A percentile compares a stretch with the other conserved stretches of the same genome.
These are phyloP conservation scores for Barnardius zonarius DNA, from an alignment of 2,113 vertebrate species.

Conservation along the genomic window DNA sequence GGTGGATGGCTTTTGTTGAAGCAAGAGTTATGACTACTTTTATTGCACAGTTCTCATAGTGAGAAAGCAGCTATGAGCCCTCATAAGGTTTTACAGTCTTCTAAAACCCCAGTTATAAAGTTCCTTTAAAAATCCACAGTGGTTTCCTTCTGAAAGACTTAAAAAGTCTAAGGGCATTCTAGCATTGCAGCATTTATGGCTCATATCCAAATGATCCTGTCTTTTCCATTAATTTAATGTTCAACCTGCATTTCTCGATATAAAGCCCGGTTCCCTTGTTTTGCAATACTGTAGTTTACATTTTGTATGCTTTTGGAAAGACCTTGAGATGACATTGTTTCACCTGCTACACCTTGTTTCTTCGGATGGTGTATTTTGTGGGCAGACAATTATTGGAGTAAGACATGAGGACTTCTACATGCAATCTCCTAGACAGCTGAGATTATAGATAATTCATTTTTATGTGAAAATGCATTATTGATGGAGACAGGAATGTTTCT, in stretches of 20 bases:
- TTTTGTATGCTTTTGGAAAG: background rate
- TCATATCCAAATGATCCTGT: background rate
- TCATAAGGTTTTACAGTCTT: background rate
- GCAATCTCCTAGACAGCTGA: background rate
- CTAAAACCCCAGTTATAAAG: background rate
- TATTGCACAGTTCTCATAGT: background rate
- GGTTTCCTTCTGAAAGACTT: background rate
- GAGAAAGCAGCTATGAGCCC: background rate
- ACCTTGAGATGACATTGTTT: background rate
- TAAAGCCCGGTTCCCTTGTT: background rate
- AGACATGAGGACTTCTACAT: background rate
- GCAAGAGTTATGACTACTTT: background rate
- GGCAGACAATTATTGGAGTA: background rate
- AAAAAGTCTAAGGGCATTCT: background rate
- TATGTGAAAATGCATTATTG: background rate
- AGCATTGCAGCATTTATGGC: background rate
- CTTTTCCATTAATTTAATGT: slow-evolving; percentile 24
- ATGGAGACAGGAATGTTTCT: background rate
- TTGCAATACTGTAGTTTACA: background rate
- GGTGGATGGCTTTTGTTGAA: background rate
- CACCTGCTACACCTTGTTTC: background rate
- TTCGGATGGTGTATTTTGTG: background rate
- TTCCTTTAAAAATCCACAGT: background rate
- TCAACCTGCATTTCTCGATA: slow-evolving; percentile 18
- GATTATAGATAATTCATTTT: background rate